Evolutionary conservation across 2,888 invertebrate species (phyloP), one percentile per base, ranked within the genome.

Genomic region (Eupithecia dodoneata): DNA sequence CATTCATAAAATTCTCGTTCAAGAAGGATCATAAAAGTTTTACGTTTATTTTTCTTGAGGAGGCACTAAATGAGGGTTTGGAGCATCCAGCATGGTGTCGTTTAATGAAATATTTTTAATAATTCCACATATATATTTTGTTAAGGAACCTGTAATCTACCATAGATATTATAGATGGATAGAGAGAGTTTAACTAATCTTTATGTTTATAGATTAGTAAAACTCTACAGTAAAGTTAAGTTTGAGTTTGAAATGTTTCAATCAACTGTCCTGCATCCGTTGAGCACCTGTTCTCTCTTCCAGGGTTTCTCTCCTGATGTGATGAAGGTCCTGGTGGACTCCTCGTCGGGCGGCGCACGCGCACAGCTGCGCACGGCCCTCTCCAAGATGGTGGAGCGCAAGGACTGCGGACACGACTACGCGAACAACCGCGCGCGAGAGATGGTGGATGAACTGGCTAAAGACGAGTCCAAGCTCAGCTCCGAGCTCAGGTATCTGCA

Each of bases 281-380:
- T 59, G 55, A 55, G n/a, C 59, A 59, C n/a, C 9, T 9, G n/a
- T 63, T 18, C 10, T 63, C 30, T 66, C 9, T 89, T 94, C 74
- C 91, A 96, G 94, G 97, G 97, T 13, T 97, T 96, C 88, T 95
- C 96, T 0, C 95, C 96, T 3, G 92, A 93, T 47, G 95, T 97
- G 12, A 92, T 97, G 85, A 92, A 93, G 76, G 91, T 91, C 7
- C 89, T 97, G 0, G 90, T 93, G 0, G 95, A 95, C 3, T 95
- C 96, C 0, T 96, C 96, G 0, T 91, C 90, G 41, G 96, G 96
- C 6, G 96, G 96, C 0, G 96, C 96, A 0, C 93, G 96, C 0
- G 93, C 94, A 2, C 97, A 97, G 83, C 90, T 97, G 71, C 93
- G 93, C 79, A 88, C 93, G 71, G 95, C 96, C 0, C 87, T 97